Percentiles rank a stretch among this genome's conserved stretches.
These are phyloP conservation scores for Muscicapa striata DNA, from an alignment of 2,797 vertebrate species.

Conservation along the genomic window DNA sequence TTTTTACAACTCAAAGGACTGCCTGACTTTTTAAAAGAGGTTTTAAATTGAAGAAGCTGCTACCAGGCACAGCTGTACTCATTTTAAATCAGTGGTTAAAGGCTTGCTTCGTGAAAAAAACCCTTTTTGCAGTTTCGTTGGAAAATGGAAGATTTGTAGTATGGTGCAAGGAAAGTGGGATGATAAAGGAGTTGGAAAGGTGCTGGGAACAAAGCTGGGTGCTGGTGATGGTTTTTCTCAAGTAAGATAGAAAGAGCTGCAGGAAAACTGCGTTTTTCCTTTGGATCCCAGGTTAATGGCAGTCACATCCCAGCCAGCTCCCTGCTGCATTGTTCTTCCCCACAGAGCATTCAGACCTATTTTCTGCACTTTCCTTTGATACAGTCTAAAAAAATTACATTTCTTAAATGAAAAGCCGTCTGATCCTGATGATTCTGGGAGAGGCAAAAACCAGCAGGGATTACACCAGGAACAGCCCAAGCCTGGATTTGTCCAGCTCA, in stretches of 20 bases:
- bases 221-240: background rate
- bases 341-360: accelerated
- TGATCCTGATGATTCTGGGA: background rate
- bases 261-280: background rate
- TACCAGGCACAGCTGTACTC: background rate
- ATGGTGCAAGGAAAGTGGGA: accelerated
- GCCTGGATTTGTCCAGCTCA: background rate
- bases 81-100: background rate
- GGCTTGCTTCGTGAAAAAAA: accelerated
- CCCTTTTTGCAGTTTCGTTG: background rate
- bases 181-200: background rate
- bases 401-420: background rate
- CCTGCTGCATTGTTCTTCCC: background rate
- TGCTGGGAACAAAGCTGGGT: background rate
- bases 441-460: background rate
- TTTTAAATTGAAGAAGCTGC: background rate
- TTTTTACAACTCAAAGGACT: background rate
- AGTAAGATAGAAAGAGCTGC: background rate
- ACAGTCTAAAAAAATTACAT: background rate
- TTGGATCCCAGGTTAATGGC: background rate
- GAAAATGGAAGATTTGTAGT: background rate
- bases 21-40: background rate
- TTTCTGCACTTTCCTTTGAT: background rate
- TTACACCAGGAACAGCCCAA: background rate
- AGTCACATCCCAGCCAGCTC: background rate